A percentile compares a stretch with the other conserved stretches of the same genome.
Conservation (phyloP, 2,797 vertebrate species). For the Enteromius argenteus region DNA sequence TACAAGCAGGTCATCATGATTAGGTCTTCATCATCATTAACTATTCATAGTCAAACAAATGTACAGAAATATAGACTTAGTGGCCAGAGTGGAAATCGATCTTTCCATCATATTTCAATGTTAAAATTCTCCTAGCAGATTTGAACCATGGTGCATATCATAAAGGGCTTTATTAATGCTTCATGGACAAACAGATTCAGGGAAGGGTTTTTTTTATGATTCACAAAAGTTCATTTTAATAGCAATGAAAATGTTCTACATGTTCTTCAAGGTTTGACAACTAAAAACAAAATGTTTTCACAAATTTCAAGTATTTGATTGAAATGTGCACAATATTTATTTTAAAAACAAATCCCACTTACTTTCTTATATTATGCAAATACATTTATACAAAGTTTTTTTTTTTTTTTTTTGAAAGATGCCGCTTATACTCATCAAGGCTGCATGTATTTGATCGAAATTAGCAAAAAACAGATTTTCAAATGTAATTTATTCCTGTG, state of each 20-base stretch:
- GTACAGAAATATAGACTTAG: background rate
- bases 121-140: background rate
- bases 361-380: background rate
- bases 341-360: too few species aligned
- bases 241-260: too few species aligned
- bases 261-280: too few species aligned
- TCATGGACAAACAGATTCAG: background rate
- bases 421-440: too few species aligned
- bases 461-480: background rate
- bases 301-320: too few species aligned
- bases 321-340: too few species aligned
- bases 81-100: background rate
- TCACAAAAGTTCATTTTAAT: background rate
- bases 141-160: background rate
- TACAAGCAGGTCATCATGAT: constrained; percentile 32
- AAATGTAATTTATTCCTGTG: background rate
- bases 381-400: background rate
- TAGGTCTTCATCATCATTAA: constrained; percentile 43
- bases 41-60: constrained; percentile 18
- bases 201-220: background rate
- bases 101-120: background rate
- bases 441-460: background rate
- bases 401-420: background rate
- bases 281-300: too few species aligned
- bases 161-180: background rate